Evolutionary conservation across 64 coral and sea anemone species (phyloP).

Genomic region (Orbicella faveolata): DNA sequence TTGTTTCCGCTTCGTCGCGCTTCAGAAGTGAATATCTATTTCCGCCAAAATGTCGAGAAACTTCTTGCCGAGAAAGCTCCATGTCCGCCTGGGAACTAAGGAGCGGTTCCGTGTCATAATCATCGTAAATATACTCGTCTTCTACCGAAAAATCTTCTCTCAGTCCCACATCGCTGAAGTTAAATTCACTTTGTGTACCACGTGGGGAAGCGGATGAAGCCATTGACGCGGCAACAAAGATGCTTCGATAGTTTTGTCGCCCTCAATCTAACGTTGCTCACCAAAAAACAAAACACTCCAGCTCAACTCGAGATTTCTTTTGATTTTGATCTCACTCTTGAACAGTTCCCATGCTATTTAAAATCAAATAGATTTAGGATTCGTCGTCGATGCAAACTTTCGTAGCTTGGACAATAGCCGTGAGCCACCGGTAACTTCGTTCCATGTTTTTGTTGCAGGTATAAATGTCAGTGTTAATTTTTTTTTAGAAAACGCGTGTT

Average conservation of each 20-base stretch:
- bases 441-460: conserved; percentile 18
- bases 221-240: background rate
- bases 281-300: background rate
- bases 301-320: background rate
- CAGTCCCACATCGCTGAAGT: background rate
- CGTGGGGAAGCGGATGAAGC: conserved; percentile 8
- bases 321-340: background rate
- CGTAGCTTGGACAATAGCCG: background rate
- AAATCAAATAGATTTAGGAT: background rate
- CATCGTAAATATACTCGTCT: conserved; percentile 43
- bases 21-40: conserved; percentile 9
- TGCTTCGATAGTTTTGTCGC: background rate
- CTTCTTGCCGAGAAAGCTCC: conserved; percentile 10
- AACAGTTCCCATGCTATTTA: background rate
- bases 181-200: background rate
- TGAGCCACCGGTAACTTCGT: background rate
- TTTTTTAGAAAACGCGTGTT: background rate
- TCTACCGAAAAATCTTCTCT: conserved; percentile 33
- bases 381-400: background rate
- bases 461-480: background rate
- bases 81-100: conserved; percentile 12
- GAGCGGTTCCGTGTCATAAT: conserved; percentile 22
- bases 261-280: background rate
- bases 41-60: background rate
- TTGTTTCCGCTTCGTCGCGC: conserved; percentile 1